Base-by-base conservation (phyloP, 2,888 invertebrate genomes). In the Eristalis pertinax region DNA sequence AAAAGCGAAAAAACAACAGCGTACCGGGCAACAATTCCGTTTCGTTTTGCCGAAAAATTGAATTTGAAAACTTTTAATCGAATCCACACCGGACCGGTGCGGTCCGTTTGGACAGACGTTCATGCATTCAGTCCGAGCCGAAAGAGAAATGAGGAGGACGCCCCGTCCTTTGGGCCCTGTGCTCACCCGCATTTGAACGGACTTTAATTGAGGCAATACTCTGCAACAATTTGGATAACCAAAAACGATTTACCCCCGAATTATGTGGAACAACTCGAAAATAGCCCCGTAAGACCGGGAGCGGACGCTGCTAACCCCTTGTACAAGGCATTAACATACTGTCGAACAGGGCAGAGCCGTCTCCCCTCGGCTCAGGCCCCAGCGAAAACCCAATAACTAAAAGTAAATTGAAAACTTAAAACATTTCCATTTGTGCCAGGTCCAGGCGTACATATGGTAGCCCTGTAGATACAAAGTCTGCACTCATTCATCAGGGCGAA, bases 401-500 rank as follows among this genome's bases (percentile, higher is more conserved):
- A 87, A 79, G 84, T 76, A 80, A 87, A 87, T 87, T 87, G 87
- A 87, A 87, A 87, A 79, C 67, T 67, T 84, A 73, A 84, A 87
- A 76, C 65, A 74, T 82, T 78, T 82, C 29, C 83, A 79, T 75
- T 67, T 76, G 50, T 22, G 65, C 29, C 32, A 60, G n/a, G 32
- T n/a, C 72, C 58, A 38, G 15, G 24, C 63, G 24, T 41, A 15
- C 67, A 22, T 29, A 56, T 50, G 13, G 22, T 60, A 29, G 26
- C 32, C n/a, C 41, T 64, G 32, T 29, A 60, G 73, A 50, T 50
- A 50, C 19, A 43, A 22, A 24, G 70, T 79, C 74, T 86, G 69
- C 29, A 50, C 76, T 64, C 76, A 82, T 86, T 78, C 85, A 82
- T 86, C 85, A 81, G 82, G 32, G 65, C 70, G 69, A 74, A 74